Conservation (phyloP, 2,888 invertebrate genomes). For the Rhogogaster chlorosoma region DNA sequence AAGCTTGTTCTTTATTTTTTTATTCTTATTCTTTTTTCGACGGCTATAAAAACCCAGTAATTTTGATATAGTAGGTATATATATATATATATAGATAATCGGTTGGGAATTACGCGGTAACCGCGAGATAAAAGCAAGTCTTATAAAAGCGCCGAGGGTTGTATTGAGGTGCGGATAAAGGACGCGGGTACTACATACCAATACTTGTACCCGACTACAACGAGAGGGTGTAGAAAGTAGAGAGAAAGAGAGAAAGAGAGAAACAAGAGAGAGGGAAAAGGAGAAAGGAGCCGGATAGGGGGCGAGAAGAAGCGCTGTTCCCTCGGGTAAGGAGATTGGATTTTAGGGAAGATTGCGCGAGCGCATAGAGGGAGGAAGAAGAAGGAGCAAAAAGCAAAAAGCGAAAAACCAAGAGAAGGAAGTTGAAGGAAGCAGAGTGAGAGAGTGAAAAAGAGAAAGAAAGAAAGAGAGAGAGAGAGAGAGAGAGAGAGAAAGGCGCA, state of each 20-base stretch:
- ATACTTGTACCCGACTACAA: not conserved
- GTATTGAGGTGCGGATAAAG: not conserved
- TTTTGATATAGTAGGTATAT: not conserved
- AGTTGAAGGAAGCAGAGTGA: slow-evolving; percentile 14
- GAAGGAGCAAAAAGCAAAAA: not conserved
- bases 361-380: not conserved
- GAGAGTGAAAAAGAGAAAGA: too few relatives aligned
- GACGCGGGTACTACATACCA: not conserved
- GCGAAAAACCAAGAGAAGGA: not conserved
- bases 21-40: too few relatives aligned
- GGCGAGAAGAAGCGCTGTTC: slow-evolving; percentile 1
- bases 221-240: not conserved
- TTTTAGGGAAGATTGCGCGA: slow-evolving; percentile 35
- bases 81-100: not conserved
- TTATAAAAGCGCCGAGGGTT: not conserved
- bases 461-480: not conserved
- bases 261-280: not conserved
- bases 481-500: not conserved
- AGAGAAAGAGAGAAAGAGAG: not conserved
- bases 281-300: slow-evolving; percentile 23
- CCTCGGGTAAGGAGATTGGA: slow-evolving; percentile 31
- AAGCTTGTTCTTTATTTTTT: too few relatives aligned
- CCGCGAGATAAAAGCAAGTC: not conserved
- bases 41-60: not conserved
- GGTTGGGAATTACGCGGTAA: not conserved